A percentile compares a stretch with the other conserved stretches of the same genome.
Evolutionary conservation across 2,113 vertebrate genomes (phyloP).

Genomic region (Sander vitreus): DNA sequence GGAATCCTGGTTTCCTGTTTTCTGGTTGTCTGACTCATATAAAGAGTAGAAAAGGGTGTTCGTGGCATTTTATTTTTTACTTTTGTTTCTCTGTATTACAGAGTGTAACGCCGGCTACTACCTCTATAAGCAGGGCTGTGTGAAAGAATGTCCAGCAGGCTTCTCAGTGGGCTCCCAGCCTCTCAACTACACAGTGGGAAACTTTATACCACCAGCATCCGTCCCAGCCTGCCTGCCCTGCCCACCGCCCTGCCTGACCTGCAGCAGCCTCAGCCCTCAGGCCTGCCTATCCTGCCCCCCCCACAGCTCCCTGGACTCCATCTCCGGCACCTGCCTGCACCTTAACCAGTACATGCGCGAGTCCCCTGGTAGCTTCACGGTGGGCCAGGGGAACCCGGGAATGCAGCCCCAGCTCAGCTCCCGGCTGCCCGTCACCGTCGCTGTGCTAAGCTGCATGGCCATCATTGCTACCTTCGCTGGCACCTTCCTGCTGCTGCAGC

Average conservation of each 20-base stretch:
- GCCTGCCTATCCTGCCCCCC: conserved; percentile 93
- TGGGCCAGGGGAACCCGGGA: conserved; percentile 5
- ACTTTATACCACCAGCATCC: conserved; percentile 82
- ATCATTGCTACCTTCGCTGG: conserved; percentile 90
- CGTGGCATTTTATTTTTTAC: background rate
- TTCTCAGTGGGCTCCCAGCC: conserved; percentile 83
- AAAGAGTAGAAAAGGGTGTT: background rate
- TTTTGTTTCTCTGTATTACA: conserved; percentile 67
- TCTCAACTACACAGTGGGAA: conserved; percentile 85
- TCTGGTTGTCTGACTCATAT: conserved; percentile 28
- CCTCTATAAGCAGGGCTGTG: conserved; percentile 91
- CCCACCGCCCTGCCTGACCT: conserved; percentile 90
- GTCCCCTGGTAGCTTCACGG: conserved; percentile 81
- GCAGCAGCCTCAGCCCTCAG: conserved; percentile 83
- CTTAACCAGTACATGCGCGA: conserved; percentile 93
- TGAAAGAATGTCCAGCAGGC: conserved; percentile 90
- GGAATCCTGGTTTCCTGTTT: conserved; percentile 23
- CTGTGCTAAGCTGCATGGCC: conserved; percentile 92
- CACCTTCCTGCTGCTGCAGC: conserved; percentile 93
- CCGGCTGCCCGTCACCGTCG: conserved; percentile 86
- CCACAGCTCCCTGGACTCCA: conserved; percentile 88
- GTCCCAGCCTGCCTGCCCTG: conserved; percentile 90
- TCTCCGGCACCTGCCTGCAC: conserved; percentile 87
- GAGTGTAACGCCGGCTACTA: conserved; percentile 93
- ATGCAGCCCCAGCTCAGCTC: conserved; percentile 64